Percentiles rank a stretch among this genome's conserved stretches.
These are phyloP conservation scores for Ursus arctos DNA, from an alignment of 2,113 vertebrate genomes.

Conservation along the genomic window DNA sequence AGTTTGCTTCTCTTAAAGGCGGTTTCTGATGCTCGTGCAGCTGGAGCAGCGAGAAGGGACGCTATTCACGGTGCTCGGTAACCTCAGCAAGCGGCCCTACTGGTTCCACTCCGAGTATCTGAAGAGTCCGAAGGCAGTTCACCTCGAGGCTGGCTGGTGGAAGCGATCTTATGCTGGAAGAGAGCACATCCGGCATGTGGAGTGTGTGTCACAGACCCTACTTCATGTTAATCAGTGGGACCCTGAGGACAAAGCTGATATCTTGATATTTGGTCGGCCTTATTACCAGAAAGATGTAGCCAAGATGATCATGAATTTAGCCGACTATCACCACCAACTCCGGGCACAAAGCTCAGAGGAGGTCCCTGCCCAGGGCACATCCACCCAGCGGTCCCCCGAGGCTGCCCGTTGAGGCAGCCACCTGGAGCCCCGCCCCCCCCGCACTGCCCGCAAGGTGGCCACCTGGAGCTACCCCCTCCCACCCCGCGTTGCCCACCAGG, in stretches of 20 bases:
- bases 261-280: constrained; percentile 50
- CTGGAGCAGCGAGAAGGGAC: background rate
- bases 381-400: too few relatives aligned
- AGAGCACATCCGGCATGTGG: constrained; percentile 29
- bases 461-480: too few relatives aligned
- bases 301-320: too few relatives aligned
- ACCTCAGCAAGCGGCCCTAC: background rate
- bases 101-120: constrained; percentile 37
- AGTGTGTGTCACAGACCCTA: constrained; percentile 10
- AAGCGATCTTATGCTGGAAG: constrained; percentile 54
- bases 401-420: too few relatives aligned
- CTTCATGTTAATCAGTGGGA: constrained; percentile 13
- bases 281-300: too few relatives aligned
- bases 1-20: background rate
- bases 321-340: too few relatives aligned
- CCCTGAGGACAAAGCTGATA: constrained; percentile 20
- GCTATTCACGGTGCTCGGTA: background rate
- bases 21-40: background rate
- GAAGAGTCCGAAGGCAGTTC: background rate
- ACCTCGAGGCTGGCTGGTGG: constrained; percentile 48
- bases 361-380: too few relatives aligned
- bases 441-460: too few relatives aligned
- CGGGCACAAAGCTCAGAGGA: too few relatives aligned
- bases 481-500: too few relatives aligned
- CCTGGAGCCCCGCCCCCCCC: too few relatives aligned